Conservation (phyloP, 2,888 invertebrate species). For the Endomychus coccineus region DNA sequence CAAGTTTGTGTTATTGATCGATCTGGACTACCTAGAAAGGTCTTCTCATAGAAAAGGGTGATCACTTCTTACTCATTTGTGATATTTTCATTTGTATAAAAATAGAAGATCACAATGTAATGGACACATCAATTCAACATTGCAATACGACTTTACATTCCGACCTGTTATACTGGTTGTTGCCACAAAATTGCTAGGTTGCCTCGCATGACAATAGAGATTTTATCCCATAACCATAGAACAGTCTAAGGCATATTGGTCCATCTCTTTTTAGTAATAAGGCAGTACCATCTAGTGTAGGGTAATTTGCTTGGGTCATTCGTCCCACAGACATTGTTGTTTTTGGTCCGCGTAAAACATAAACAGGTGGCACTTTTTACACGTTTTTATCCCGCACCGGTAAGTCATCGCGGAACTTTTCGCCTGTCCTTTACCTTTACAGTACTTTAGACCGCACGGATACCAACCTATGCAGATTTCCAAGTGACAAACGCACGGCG, state of each 20-base stretch:
- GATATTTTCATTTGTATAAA: neutral
- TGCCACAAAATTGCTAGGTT: no score
- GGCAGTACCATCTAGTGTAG: constrained; percentile 24
- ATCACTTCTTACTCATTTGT: neutral
- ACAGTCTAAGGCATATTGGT: constrained; percentile 43
- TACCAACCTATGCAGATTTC: constrained; percentile 93
- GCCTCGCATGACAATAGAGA: no score
- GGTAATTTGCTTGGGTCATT: constrained; percentile 48
- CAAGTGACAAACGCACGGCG: constrained; percentile 76
- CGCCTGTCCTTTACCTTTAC: constrained; percentile 53
- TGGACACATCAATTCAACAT: no score
- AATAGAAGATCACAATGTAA: neutral
- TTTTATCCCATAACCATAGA: no score
- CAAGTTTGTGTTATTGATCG: no score
- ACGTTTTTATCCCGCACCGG: constrained; percentile 93
- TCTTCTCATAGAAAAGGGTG: no score
- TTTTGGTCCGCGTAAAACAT: constrained; percentile 79
- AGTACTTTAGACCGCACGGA: constrained; percentile 92
- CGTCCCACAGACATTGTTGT: constrained; percentile 74
- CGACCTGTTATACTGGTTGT: no score
- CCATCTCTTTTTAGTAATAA: constrained; percentile 32
- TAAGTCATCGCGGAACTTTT: constrained; percentile 61
- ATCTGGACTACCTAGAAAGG: no score
- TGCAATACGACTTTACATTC: no score
- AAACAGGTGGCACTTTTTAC: constrained; percentile 82